Evolutionary conservation across 2,888 invertebrate genomes (phyloP), one percentile per base, ranked within the genome.

Genomic region (Mythimna pallens): DNA sequence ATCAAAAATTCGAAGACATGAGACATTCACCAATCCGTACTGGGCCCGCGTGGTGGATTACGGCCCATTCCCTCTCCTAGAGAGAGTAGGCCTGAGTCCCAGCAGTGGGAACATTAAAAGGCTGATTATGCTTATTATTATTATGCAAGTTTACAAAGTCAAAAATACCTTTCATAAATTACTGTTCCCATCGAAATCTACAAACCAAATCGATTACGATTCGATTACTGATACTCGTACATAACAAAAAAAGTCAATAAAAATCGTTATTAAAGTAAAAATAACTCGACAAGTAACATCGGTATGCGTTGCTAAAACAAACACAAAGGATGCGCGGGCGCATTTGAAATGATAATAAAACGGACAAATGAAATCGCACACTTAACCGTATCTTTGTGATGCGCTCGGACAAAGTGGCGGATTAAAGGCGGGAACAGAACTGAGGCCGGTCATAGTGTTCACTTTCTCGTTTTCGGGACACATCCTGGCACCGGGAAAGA

Each of bases 291-390:
- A 72, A 52, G 76, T 67, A 59, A 61, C 64, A 81, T 80, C 34
- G 81, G 80, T 79, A 82, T 85, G 77, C 76, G 67, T 63, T 67
- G 69, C 72, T 80, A 83, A 82, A 84, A 86, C 72, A 78, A 85
- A 87, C 76, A 79, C 81, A 82, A 86, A 86, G 85, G 78, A 74
- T 63, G 71, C 73, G 63, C 73, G 64, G 82, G 81, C 87, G 80
- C 86, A 87, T 90, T 90, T 90, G 87, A 89, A 88, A 87, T 87
- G 87, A 89, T 87, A 89, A 90, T 91, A 90, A 91, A 91, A 89
- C 76, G 88, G 86, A 87, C 88, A 89, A 92, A 92, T 92, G 91
- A 93, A 93, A 93, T 91, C 89, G 89, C 91, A 92, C 91, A 92
- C 91, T 92, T 91, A 89, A 78, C 71, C 81, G 74, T 89, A 90